phyloP scores from a whole-genome alignment of 2,888 invertebrate genomes.

The Endomychus coccineus region DNA sequence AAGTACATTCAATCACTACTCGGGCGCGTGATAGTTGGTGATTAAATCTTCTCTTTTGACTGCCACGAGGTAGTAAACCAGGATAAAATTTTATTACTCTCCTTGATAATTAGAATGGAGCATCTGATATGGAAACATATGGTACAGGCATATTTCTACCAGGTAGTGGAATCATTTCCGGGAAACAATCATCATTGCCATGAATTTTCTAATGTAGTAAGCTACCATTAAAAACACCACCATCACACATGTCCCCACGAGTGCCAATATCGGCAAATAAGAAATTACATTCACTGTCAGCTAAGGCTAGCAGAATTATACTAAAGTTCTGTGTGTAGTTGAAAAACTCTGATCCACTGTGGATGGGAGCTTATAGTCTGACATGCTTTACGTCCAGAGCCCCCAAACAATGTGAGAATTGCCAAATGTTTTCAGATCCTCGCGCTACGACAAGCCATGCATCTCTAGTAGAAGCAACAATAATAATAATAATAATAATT shows the following conservation, averaged over 20 bases:
- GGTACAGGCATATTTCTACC: conserved; percentile 19
- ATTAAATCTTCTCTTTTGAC: conserved; percentile 26
- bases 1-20: conserved; percentile 28
- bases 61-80: conserved; percentile 14
- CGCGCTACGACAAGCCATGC: conserved; percentile 25
- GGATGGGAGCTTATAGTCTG: conserved; percentile 24
- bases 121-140: conserved; percentile 25
- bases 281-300: conserved; percentile 29
- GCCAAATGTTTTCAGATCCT: conserved; percentile 26
- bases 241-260: conserved; percentile 26
- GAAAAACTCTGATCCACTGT: conserved; percentile 26
- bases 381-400: conserved; percentile 27
- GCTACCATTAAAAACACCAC: conserved; percentile 15
- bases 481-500: no score
- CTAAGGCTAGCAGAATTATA: conserved; percentile 22
- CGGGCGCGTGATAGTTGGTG: conserved; percentile 23
- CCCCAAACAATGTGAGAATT: conserved; percentile 29
- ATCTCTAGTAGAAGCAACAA: no score
- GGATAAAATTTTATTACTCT: conserved; percentile 24
- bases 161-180: conserved; percentile 18
- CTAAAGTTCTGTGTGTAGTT: conserved; percentile 24
- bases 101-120: conserved; percentile 20
- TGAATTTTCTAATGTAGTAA: conserved; percentile 22
- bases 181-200: conserved; percentile 20
- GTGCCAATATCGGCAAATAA: conserved; percentile 28